Percentiles rank a stretch among this genome's conserved stretches.
phyloP scores from a whole-genome alignment of 30 jellyfish, hydroid and myxozoan species.

The Turritopsis dohrnii region DNA sequence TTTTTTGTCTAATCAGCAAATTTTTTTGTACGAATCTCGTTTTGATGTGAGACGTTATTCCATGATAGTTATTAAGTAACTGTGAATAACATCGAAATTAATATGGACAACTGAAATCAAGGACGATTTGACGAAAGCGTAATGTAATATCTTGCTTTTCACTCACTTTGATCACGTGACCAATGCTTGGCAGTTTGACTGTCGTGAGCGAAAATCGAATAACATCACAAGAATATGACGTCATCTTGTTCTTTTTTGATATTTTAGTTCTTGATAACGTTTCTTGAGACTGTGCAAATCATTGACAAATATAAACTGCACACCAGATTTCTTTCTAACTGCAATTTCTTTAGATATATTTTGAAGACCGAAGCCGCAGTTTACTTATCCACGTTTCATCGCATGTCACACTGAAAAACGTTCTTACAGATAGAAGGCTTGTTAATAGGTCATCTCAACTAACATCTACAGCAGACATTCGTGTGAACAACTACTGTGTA shows the following conservation, averaged over 20 bases:
- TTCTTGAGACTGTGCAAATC: background rate
- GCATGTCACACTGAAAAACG: constrained; percentile 33
- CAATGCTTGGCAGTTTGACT: no score
- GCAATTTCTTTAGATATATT: constrained; percentile 43
- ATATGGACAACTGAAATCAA: no score
- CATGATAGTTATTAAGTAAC: no score
- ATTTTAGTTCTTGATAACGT: no score
- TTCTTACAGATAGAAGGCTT: constrained; percentile 55
- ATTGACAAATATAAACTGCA: background rate
- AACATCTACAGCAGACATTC: background rate
- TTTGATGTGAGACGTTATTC: no score
- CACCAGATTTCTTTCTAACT: background rate
- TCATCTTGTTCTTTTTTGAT: background rate
- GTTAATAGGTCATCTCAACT: background rate
- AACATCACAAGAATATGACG: no score
- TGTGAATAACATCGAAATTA: no score
- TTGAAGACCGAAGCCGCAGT: constrained; percentile 53
- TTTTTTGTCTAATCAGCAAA: no score
- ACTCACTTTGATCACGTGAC: no score
- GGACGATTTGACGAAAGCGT: no score
- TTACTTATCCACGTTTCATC: constrained; percentile 37
- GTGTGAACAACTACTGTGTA: background rate
- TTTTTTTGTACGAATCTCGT: no score
- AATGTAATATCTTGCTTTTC: no score
- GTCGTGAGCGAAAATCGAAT: background rate